Conservation (phyloP, 92 coral and sea anemone genomes). For the Epizoanthus rinbou region DNA sequence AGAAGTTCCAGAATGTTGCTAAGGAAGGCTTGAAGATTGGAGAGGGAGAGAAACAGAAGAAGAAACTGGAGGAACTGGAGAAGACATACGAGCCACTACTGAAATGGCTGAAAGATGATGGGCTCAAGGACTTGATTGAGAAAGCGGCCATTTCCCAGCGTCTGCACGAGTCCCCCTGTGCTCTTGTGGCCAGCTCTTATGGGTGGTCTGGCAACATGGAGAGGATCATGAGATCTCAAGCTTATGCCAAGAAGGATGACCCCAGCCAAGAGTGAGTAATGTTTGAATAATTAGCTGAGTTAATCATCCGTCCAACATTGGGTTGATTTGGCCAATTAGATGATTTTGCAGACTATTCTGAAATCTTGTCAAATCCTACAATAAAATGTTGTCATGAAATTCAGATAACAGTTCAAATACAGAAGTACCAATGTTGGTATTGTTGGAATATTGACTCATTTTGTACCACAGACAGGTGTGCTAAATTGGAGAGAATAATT, state of each 20-base stretch:
- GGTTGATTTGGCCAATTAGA: too few relatives aligned
- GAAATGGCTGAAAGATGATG: conserved; percentile 98
- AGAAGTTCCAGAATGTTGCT: conserved; percentile 99
- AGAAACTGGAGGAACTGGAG: conserved; percentile 91
- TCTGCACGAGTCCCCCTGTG: conserved; percentile 95
- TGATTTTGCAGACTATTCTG: too few relatives aligned
- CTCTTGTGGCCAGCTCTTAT: conserved; percentile 98
- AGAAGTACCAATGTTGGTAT: background rate
- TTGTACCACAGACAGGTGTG: background rate
- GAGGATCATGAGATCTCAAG: conserved; percentile 96
- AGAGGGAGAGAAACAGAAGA: conserved; percentile 86
- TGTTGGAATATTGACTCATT: too few relatives aligned
- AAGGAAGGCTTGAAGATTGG: conserved; percentile 98
- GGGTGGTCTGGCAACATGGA: conserved; percentile 99
- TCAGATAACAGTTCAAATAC: too few relatives aligned
- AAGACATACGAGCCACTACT: conserved; percentile 94
- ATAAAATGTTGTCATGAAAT: too few relatives aligned
- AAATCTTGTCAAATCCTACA: too few relatives aligned
- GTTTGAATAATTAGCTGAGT: background rate
- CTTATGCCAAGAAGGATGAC: conserved; percentile 93
- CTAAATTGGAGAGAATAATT: too few relatives aligned
- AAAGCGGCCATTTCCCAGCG: conserved; percentile 96
- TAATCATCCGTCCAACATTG: too few relatives aligned
- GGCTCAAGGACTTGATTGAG: conserved; percentile 92
- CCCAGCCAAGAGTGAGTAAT: conserved; percentile 92